Base-by-base conservation (phyloP, 2,113 vertebrate species). In the Probosciger aterrimus region DNA sequence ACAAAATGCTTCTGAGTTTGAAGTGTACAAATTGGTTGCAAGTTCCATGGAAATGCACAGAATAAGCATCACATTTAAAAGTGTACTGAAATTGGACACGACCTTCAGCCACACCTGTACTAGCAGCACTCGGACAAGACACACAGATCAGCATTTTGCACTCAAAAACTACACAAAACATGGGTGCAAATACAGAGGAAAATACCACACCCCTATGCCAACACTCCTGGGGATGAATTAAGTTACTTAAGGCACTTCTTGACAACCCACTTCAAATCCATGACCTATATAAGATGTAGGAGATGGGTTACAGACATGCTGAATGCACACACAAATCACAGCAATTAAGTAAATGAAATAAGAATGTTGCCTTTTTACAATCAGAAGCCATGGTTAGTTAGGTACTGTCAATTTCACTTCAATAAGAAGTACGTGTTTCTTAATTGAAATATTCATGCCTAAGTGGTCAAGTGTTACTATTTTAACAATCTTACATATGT, bases 131-230 rank as follows among this genome's bases (percentile, higher is more conserved):
- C 4, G 47, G 37, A 27, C 44, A 10, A 23, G 53, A 1, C 19
- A 22, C 44, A 30, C 10, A 12, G 2, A 30, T 2, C 13, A 39
- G 39, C 43, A 39, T 23, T 39, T 20, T 6, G 33, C 3, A 2
- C 39, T 33, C 35, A 16, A 7, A 46, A 28, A 25, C 11, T 39
- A n/a, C 53, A n/a, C 14, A 4, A 23, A 39, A 28, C 0, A 0
- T 2, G 18, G 33, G 1, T 60, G 37, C 0, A 18, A 44, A 35
- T 2, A 1, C 18, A 47, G n/a, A 31, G 46, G 46, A 16, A 77
- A 83, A 46, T 0, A 1, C 2, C 4, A 1, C 25, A 11, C 7
- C 19, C 4, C 20, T 10, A 14, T 1, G 1, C 6, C 7, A 73
- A 20, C 13, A 3, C 1, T 53, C 28, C 59, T 50, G 80, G 82